Conservation (phyloP, 2,797 vertebrate genomes). For the Gallinago nigripennis region DNA sequence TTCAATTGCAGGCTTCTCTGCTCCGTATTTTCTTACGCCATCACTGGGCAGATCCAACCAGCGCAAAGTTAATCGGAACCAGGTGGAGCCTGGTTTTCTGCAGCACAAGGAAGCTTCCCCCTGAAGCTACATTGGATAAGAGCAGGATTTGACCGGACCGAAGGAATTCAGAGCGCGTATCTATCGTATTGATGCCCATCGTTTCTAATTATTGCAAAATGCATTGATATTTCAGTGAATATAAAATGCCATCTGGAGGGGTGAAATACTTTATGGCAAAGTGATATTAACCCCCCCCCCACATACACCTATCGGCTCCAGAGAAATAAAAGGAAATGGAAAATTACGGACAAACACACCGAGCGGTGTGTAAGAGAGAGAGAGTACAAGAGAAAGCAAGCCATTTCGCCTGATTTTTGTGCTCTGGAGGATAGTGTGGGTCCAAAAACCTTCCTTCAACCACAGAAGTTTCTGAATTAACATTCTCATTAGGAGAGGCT, state of each 20-base stretch:
- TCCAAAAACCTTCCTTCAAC: background rate
- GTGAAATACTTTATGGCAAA: background rate
- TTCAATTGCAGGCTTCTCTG: conserved; percentile 54
- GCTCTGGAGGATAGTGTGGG: background rate
- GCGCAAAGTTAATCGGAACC: conserved; percentile 29
- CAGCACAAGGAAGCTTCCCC: conserved; percentile 30
- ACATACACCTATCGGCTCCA: background rate
- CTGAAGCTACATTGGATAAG: conserved; percentile 38
- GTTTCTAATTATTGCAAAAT: background rate
- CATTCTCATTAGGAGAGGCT: background rate
- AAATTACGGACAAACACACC: background rate
- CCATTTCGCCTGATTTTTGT: background rate
- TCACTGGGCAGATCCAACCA: conserved; percentile 49
- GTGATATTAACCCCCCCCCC: background rate
- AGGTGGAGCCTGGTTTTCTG: conserved; percentile 35
- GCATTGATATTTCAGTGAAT: background rate
- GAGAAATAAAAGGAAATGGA: background rate
- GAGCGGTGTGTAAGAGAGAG: background rate
- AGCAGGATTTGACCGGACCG: background rate
- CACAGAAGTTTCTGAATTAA: conserved; percentile 29
- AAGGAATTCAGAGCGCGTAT: background rate
- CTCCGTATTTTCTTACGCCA: conserved; percentile 43
- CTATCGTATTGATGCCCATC: background rate
- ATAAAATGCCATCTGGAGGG: background rate
- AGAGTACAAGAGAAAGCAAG: background rate